Conservation (phyloP, 2,888 invertebrate species). For the Sturmia bella region DNA sequence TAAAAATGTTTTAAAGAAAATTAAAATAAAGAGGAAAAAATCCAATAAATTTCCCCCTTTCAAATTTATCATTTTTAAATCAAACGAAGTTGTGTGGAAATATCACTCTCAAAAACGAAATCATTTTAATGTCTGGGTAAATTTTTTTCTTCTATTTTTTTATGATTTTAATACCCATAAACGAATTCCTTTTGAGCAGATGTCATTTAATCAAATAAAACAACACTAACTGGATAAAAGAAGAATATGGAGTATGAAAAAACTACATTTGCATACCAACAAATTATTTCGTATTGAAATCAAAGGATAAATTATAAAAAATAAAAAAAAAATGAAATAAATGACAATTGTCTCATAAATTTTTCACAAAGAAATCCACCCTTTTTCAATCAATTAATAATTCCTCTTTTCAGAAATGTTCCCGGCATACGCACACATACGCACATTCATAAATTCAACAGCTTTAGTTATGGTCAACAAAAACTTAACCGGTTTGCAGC, state of each 20-base stretch:
- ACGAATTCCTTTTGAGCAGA: conserved; percentile 64
- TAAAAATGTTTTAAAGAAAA: conserved; percentile 23
- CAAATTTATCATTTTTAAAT: conserved; percentile 46
- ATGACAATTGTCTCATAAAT: conserved; percentile 50
- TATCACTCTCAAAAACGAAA: conserved; percentile 32
- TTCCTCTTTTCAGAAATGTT: conserved; percentile 19
- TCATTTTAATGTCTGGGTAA: conserved; percentile 22
- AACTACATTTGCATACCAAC: conserved; percentile 56
- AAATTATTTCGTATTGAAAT: conserved; percentile 57
- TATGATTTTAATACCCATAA: conserved; percentile 68
- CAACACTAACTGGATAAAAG: conserved; percentile 5
- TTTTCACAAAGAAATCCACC: conserved; percentile 26
- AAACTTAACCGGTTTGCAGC: conserved; percentile 50
- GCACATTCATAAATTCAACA: background rate
- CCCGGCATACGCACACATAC: background rate
- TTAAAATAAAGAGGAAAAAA: conserved; percentile 27
- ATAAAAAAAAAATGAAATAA: conserved; percentile 2
- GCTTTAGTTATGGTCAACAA: conserved; percentile 55
- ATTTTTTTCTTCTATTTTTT: conserved; percentile 45
- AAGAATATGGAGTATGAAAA: background rate
- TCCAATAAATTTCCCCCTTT: conserved; percentile 64
- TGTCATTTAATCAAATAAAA: conserved; percentile 67
- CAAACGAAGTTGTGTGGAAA: conserved; percentile 52
- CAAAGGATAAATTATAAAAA: conserved; percentile 49
- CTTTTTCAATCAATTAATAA: conserved; percentile 63